Percentiles rank a stretch among this genome's conserved stretches.
Conservation (phyloP, 2,113 vertebrate species). For the Sylvilagus bachmani region DNA sequence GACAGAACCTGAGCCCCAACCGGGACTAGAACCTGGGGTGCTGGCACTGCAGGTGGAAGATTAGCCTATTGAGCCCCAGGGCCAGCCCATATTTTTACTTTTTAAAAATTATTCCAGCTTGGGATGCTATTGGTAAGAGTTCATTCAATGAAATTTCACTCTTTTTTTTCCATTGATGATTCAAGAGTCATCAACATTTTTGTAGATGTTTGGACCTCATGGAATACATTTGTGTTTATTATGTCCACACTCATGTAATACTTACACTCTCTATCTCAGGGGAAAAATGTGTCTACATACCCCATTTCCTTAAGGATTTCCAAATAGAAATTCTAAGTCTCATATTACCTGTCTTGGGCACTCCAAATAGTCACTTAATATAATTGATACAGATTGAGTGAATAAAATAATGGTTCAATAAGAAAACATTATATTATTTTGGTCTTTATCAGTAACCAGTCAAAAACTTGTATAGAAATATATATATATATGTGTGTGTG, state of each 20-base stretch:
- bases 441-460: background rate
- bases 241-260: background rate
- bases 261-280: too few species aligned
- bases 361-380: background rate
- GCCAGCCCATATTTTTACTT: background rate
- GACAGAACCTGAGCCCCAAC: too few species aligned
- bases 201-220: background rate
- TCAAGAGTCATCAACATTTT: background rate
- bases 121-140: background rate
- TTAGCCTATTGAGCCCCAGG: too few species aligned
- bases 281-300: fast-evolving
- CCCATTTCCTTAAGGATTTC: background rate
- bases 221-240: background rate
- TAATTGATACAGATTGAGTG: background rate
- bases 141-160: background rate
- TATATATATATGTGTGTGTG: background rate
- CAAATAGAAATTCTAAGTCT: background rate
- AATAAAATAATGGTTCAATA: background rate
- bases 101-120: background rate
- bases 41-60: too few species aligned
- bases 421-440: background rate
- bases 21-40: too few species aligned
- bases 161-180: background rate
- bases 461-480: background rate
- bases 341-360: background rate